A percentile compares a stretch with the other conserved stretches of the same genome.
phyloP scores from a whole-genome alignment of 2,113 vertebrate genomes.

The Mesitornis unicolor region DNA sequence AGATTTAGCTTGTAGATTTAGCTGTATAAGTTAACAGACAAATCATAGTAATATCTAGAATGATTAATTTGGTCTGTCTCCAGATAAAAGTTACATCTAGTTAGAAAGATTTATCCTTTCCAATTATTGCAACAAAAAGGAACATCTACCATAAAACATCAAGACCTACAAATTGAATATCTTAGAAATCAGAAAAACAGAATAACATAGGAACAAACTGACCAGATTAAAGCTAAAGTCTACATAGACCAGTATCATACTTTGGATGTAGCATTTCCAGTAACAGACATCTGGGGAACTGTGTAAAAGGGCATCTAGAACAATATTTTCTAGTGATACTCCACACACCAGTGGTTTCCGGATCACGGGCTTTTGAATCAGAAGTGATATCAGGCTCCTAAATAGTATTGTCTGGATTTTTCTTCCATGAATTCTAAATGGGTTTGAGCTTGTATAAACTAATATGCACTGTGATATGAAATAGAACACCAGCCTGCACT shows the following conservation, averaged over 20 bases:
- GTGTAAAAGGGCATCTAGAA: background rate
- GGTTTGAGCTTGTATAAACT: background rate
- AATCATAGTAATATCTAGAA: background rate
- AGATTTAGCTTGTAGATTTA: background rate
- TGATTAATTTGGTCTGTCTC: background rate
- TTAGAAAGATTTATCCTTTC: background rate
- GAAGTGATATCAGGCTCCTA: background rate
- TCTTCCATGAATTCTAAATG: background rate
- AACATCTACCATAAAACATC: background rate
- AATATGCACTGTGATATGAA: background rate
- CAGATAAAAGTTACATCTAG: background rate
- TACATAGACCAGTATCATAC: accelerated
- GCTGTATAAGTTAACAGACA: background rate
- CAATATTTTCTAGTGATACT: background rate
- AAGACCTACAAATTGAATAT: background rate
- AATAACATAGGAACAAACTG: background rate
- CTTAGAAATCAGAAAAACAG: background rate
- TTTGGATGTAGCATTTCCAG: background rate
- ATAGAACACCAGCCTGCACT: accelerated
- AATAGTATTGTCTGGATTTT: background rate
- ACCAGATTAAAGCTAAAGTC: background rate
- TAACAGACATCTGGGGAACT: background rate
- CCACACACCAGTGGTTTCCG: background rate
- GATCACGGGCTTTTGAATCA: background rate
- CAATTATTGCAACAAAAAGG: background rate